phyloP scores from a whole-genome alignment of 2,888 invertebrate species.

The Clusia tigrina region DNA sequence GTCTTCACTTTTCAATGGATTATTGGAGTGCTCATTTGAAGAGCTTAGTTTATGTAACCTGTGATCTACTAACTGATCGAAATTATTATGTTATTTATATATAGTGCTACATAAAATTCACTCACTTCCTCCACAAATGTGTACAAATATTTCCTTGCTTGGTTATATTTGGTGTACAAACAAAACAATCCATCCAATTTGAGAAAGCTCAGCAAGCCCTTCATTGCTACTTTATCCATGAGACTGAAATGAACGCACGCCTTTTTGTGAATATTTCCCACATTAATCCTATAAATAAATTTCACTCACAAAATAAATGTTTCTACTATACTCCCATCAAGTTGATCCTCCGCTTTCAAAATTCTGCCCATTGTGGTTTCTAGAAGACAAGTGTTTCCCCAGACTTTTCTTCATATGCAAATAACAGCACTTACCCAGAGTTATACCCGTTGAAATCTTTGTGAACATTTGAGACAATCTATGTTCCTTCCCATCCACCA shows the following conservation, averaged over 20 bases:
- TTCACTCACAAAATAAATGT: slow-evolving; percentile 27
- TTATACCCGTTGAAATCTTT: slow-evolving; percentile 23
- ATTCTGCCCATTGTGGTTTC: slow-evolving; percentile 38
- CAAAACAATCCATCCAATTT: background rate
- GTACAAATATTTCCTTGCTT: too few relatives aligned
- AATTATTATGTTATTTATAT: background rate
- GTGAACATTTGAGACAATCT: slow-evolving; percentile 24
- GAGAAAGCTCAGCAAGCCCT: background rate
- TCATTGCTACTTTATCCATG: background rate
- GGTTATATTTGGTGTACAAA: background rate
- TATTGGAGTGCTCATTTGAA: too few relatives aligned
- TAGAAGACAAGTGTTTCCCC: too few relatives aligned
- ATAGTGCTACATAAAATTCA: too few relatives aligned
- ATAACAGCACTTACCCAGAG: slow-evolving; percentile 33
- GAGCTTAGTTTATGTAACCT: too few relatives aligned
- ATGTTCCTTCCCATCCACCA: slow-evolving; percentile 24
- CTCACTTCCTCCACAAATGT: too few relatives aligned
- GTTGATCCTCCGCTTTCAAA: slow-evolving; percentile 27
- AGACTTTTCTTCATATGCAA: too few relatives aligned
- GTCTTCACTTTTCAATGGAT: background rate
- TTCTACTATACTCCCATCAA: slow-evolving; percentile 21
- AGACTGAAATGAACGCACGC: slow-evolving; percentile 20
- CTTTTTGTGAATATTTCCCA: too few relatives aligned
- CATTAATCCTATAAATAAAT: too few relatives aligned
- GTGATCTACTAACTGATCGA: background rate